Percentiles rank a stretch among this genome's conserved stretches.
These are phyloP conservation scores for Catharus ustulatus DNA, from an alignment of 2,797 vertebrate genomes.

Conservation along the genomic window DNA sequence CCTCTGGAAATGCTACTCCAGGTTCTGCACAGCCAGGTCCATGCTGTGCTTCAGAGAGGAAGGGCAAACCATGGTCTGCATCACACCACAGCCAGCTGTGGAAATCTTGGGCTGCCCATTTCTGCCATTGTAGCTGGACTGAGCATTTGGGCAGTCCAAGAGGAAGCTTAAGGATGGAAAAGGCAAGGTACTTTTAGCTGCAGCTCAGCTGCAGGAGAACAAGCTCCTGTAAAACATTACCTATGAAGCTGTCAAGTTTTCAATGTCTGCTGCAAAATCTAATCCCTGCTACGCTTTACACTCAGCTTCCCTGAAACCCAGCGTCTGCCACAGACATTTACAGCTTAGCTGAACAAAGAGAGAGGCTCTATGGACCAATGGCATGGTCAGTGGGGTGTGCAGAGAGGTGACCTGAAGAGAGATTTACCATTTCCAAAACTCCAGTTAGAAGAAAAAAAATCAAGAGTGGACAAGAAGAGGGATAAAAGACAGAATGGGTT, in stretches of 20 bases:
- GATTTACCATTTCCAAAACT: background rate
- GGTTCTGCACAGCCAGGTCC: background rate
- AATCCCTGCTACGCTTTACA: background rate
- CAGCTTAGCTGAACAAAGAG: background rate
- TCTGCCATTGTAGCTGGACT: background rate
- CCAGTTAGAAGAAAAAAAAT: background rate
- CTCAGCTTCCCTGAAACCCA: background rate
- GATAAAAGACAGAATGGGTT: background rate
- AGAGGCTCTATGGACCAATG: fast-evolving
- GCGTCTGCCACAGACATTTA: fast-evolving
- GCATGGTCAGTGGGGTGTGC: background rate
- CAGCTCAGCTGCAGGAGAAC: background rate
- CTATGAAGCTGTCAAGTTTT: background rate
- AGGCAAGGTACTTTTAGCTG: background rate
- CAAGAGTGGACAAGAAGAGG: background rate
- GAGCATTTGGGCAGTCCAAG: background rate
- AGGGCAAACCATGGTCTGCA: background rate
- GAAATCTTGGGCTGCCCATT: background rate
- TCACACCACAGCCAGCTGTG: fast-evolving
- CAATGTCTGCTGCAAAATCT: background rate
- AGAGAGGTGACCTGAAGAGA: background rate
- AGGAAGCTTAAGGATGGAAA: background rate
- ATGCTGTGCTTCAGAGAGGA: fast-evolving
- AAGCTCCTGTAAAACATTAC: background rate
- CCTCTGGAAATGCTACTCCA: background rate